phyloP scores from a whole-genome alignment of 1,140 invertebrate species.

The Ctenoplectra terminalis region DNA sequence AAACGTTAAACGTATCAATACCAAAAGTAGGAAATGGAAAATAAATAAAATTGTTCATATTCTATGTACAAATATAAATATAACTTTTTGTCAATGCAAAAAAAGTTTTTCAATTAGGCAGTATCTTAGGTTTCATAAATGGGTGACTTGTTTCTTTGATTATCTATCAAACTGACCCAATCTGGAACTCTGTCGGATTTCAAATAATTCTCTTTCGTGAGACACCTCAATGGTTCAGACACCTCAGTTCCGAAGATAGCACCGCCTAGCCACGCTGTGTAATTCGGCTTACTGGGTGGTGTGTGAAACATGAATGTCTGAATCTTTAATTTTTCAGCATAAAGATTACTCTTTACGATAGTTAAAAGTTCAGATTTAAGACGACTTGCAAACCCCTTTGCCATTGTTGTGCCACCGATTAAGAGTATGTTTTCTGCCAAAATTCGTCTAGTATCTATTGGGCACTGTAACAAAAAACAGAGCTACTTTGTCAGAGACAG shows the following conservation, averaged over 20 bases:
- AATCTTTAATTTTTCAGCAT: conserved; percentile 86
- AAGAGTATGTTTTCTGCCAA: conserved; percentile 93
- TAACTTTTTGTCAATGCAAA: neutral
- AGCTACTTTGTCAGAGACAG: neutral
- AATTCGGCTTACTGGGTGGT: conserved; percentile 92
- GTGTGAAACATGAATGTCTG: conserved; percentile 90
- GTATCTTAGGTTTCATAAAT: conserved; percentile 49
- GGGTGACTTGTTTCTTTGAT: conserved; percentile 74
- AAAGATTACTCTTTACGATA: conserved; percentile 86
- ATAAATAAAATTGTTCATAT: conserved; percentile 43
- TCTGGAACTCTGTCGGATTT: conserved; percentile 89
- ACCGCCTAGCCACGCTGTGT: conserved; percentile 93
- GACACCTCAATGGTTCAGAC: conserved; percentile 89
- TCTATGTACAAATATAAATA: conserved; percentile 31
- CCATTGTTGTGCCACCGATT: conserved; percentile 92
- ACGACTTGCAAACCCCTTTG: conserved; percentile 90
- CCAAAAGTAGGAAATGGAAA: conserved; percentile 6
- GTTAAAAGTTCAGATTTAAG: conserved; percentile 89
- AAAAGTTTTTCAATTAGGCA: neutral
- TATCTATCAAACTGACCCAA: conserved; percentile 91
- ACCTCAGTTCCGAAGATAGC: conserved; percentile 92
- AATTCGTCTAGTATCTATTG: conserved; percentile 88
- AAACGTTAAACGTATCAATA: neutral
- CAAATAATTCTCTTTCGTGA: conserved; percentile 90
- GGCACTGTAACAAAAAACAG: conserved; percentile 84